Base-by-base conservation (phyloP, 2,888 invertebrate species). In the Allygus modestus region DNA sequence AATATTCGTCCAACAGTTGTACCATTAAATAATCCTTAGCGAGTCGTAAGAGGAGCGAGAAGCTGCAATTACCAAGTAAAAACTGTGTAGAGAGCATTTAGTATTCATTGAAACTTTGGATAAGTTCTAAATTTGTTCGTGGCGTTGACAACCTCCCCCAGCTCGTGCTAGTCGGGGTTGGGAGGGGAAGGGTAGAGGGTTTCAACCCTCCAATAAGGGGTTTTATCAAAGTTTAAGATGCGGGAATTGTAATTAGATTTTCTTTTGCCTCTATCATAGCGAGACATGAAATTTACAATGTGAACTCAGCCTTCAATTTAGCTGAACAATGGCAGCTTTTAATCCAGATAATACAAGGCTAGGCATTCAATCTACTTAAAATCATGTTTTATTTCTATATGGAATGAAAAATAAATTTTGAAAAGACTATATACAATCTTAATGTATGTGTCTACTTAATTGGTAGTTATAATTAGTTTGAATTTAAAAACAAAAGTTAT, bases 61-160 rank as follows among this genome's bases (percentile, higher is more conserved):
- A 73, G 73, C 73, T 73, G 41, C 73, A 73, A 43, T 73, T 65
- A 65, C 65, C 65, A 71, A 71, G 41, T 71, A 77, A 46, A 77
- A 77, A 77, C 77, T 43, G 77, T 46, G 46, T 77, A 46, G 77
- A 77, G 41, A 77, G 26, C 77, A 46, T 77, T 77, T 77, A 77
- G 77, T 77, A 77, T 77, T 77, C 77, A 77, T 77, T 77, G 77
- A 77, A 77, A 77, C 77, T 77, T 77, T 77, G 43, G 77, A 77
- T 77, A 77, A 77, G 77, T 46, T 77, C 28, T 43, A 46, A 77
- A 46, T 77, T 77, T 43, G 77, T 77, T 77, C 77, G 37, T 46
- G 77, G 77, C 77, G 77, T 77, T 77, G 77, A 77, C 77, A 77
- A 77, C 41, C 41, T 41, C 41, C 41, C 69, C 71, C 71, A 17